Evolutionary conservation across 2,797 vertebrate species (phyloP), one percentile per base, ranked within the genome.

Genomic region (Epinephelus awoara): DNA sequence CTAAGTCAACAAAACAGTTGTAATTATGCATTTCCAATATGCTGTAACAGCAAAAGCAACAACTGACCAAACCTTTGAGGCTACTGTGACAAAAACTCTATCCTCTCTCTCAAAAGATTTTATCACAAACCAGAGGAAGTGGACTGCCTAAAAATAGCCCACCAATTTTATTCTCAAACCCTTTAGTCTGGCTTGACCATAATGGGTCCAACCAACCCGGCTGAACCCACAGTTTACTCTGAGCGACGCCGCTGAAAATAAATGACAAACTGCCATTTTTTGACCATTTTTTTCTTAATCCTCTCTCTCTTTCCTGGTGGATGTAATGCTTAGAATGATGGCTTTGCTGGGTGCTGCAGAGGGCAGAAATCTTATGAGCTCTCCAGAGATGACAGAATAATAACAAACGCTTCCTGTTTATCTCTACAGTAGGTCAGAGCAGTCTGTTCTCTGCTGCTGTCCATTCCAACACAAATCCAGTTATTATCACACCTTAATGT

Each of bases 381-480:
- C 88, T 73, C 78, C 77, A 58, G 72, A 83, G 85, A 90, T 80
- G 68, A 74, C 66, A 71, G 57, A 85, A 84, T 62, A 79, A 83
- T 82, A 94, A 92, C 91, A 94, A 92, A 89, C 88, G 82, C 84
- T 92, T 95, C 94, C 93, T 95, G 94, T 94, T 95, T 94, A 93
- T 92, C 81, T 83, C 62, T 27, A 40, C 72, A 80, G 82, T 61
- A 62, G 82, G 80, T 77, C 82, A 80, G 87, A 77, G 89, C 88
- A 88, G 82, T 72, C 62, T 82, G 85, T 90, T 86, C 88, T 50
- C 72, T 83, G 81, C 70, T 23, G 8, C 62, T 56, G 77, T 57
- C 72, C 85, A 82, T 85, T 85, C 77, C 61, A 65, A 62, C 65
- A 80, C 57, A 68, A 71, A 86, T 67, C 72, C 63, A 59, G n/a